Conservation (phyloP, 2,797 vertebrate genomes). For the Aplochiton taeniatus region DNA sequence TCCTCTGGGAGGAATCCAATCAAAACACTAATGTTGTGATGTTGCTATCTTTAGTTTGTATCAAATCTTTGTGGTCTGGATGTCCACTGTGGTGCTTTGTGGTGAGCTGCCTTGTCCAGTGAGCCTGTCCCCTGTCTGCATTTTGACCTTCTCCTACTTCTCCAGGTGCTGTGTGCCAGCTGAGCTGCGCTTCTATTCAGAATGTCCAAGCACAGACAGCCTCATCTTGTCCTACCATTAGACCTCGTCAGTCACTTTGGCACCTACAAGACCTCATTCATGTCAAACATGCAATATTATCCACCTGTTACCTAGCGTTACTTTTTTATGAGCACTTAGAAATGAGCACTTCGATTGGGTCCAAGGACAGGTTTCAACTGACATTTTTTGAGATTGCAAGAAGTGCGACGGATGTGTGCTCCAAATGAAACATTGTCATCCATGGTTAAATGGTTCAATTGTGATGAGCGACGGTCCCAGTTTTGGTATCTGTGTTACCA, state of each 20-base stretch:
- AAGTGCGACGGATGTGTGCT: constrained; percentile 58
- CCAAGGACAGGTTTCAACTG: constrained; percentile 28
- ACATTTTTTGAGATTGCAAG: constrained; percentile 50
- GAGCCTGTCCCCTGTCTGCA: constrained; percentile 54
- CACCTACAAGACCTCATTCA: constrained; percentile 42
- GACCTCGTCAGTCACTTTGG: constrained; percentile 39
- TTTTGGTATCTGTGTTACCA: constrained; percentile 58
- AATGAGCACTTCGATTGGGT: constrained; percentile 35
- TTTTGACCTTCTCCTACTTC: constrained; percentile 17
- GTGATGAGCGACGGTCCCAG: constrained; percentile 28
- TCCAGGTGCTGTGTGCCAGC: constrained; percentile 29
- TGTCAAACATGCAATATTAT: constrained; percentile 32
- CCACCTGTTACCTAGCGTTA: neutral
- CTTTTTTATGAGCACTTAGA: constrained; percentile 38
- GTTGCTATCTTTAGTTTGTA: constrained; percentile 28
- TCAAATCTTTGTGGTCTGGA: constrained; percentile 33
- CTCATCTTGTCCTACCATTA: constrained; percentile 42
- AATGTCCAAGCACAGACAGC: constrained; percentile 44
- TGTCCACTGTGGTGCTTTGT: constrained; percentile 62
- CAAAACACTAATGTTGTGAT: constrained; percentile 47
- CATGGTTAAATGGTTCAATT: constrained; percentile 38
- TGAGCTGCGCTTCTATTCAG: constrained; percentile 44
- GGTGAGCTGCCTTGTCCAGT: constrained; percentile 55
- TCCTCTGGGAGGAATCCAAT: constrained; percentile 41
- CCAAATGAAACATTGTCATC: constrained; percentile 49